A percentile compares a stretch with the other conserved stretches of the same genome.
Evolutionary conservation across 2,113 vertebrate species (phyloP).

Genomic region (Lasiurus borealis): DNA sequence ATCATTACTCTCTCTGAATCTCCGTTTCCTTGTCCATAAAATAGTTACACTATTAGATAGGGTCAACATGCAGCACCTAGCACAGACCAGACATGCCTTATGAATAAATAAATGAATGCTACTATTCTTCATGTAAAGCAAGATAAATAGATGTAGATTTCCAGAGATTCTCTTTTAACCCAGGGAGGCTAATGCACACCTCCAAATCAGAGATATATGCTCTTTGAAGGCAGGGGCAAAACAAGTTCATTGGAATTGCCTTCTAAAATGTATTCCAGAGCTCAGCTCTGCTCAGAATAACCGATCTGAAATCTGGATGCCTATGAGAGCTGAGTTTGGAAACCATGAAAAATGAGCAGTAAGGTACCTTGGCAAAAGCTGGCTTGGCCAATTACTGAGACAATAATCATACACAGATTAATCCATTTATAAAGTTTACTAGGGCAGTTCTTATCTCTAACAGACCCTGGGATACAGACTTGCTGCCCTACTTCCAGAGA

Average conservation of each 20-base stretch:
- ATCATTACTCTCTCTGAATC: not conserved
- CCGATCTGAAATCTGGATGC: not conserved
- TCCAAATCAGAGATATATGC: not conserved
- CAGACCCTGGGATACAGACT: not conserved
- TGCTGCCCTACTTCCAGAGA: not conserved
- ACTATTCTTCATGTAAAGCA: not conserved
- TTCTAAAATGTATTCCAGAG: slow-evolving; percentile 32
- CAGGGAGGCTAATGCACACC: not conserved
- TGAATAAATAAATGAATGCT: not conserved
- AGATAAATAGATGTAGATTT: not conserved
- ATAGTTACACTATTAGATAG: not conserved
- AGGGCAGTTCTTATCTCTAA: not conserved
- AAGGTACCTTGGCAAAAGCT: not conserved
- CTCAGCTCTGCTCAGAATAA: not conserved
- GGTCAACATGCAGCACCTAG: not conserved
- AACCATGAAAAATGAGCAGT: not conserved
- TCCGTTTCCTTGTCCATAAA: not conserved
- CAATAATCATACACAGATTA: not conserved
- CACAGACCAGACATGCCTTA: not conserved
- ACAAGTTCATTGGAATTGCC: not conserved
- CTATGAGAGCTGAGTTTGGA: not conserved
- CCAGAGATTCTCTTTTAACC: slow-evolving; percentile 4
- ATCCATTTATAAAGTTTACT: not conserved
- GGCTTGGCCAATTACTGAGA: not conserved
- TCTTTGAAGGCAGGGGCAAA: slow-evolving; percentile 28